Evolutionary conservation across 92 coral and sea anemone genomes (phyloP), one percentile per base, ranked within the genome.

Genomic region (Phenganax marumi): DNA sequence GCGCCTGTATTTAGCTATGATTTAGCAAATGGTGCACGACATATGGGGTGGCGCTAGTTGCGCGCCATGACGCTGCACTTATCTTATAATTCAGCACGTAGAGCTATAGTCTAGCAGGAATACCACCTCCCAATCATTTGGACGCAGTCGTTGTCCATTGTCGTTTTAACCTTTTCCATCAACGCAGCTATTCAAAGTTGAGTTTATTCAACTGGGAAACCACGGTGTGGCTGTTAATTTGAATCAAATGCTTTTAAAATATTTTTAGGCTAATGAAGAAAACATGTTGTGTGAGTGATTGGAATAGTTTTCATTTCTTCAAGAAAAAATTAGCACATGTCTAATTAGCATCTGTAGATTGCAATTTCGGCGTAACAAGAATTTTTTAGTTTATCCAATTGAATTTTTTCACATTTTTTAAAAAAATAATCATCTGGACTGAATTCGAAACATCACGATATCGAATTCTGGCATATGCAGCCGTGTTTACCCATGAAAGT

Each of bases 121-220:
- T 12, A 66, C 12, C 72, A 25, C 72, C 26, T 8, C 48, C 14
- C 49, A 66, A 25, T 66, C 49, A 66, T 24, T 33, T 66, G 72
- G 72, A 66, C 17, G 50, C 17, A 24, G 26, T 25, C 43, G 43
- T 66, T 24, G 24, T 66, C 48, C 49, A 66, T 66, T 66, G 72
- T 66, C 72, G 72, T 24, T 66, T 66, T 66, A 66, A 66, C 68
- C 68, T 11, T 76, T 76, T 76, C 81, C 49, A 56, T 76, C 81
- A 76, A 33, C 81, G 54, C 81, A 13, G 52, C 51, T 19, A 56
- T 54, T 57, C 50, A 76, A 24, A 10, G 68, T 76, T 48, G 25
- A 18, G 68, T 56, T 76, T 56, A 13, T 76, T 47, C 51, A 76
- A 76, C 68, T 39, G 52, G 49, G 21, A 54, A 26, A 48, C 16